phyloP scores from a whole-genome alignment of 2,888 invertebrate genomes.

The Ichneumoninae sp. region DNA sequence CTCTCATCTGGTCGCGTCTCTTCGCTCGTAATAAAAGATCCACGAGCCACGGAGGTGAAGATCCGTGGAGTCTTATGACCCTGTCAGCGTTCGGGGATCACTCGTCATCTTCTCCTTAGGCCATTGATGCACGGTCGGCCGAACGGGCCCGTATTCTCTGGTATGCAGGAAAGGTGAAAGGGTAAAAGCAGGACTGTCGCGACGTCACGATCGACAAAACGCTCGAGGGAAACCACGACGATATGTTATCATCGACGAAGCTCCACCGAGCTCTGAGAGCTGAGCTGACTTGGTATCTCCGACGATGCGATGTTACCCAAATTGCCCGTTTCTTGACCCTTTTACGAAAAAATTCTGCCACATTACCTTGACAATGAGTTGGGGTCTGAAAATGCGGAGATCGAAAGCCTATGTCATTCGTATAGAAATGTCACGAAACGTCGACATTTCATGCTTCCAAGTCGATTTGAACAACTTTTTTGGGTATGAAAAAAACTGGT shows the following conservation, averaged over 20 bases:
- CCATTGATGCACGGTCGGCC: constrained; percentile 65
- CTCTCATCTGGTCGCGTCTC: constrained; percentile 11
- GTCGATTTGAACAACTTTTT: too few relatives aligned
- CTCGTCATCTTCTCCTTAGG: constrained; percentile 72
- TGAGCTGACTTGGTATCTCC: background rate
- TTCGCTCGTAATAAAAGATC: constrained; percentile 38
- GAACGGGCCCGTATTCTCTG: constrained; percentile 41
- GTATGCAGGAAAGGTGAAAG: constrained; percentile 68
- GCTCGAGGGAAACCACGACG: constrained; percentile 57
- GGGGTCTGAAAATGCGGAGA: too few relatives aligned
- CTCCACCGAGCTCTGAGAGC: background rate
- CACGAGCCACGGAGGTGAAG: constrained; percentile 13
- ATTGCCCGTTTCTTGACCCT: background rate
- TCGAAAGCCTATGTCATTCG: too few relatives aligned
- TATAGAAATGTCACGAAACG: too few relatives aligned
- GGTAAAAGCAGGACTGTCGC: constrained; percentile 65
- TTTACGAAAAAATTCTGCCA: background rate
- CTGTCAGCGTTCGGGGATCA: constrained; percentile 71
- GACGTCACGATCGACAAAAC: constrained; percentile 9
- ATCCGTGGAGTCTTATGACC: constrained; percentile 65
- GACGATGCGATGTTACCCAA: background rate
- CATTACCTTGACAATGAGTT: too few relatives aligned
- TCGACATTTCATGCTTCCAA: too few relatives aligned
- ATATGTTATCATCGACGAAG: constrained; percentile 73
- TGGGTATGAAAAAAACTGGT: too few relatives aligned